phyloP scores from a whole-genome alignment of 2,888 invertebrate species.

The Piscicola geometra region DNA sequence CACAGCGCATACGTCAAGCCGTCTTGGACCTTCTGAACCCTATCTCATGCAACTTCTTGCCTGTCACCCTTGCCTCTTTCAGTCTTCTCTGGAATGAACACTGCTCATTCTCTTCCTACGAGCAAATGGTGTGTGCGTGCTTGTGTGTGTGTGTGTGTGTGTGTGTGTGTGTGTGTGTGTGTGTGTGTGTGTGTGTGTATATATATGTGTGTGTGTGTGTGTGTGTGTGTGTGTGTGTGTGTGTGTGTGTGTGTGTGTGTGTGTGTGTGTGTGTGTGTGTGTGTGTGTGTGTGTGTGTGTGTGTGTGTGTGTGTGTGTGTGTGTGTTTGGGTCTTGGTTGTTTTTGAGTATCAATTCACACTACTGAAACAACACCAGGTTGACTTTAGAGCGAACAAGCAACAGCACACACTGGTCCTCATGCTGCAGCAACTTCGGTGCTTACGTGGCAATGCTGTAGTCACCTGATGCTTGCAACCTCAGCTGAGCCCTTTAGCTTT shows the following conservation, averaged over 20 bases:
- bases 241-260: constrained; percentile 15
- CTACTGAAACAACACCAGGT: constrained; percentile 8
- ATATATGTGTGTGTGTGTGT: constrained; percentile 9
- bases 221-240: constrained; percentile 9
- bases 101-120: constrained; percentile 7
- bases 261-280: constrained; percentile 15
- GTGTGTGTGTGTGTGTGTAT: constrained; percentile 9
- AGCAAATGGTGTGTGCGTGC: constrained; percentile 22
- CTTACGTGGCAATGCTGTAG: too few relatives aligned
- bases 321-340: constrained; percentile 16
- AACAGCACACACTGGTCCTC: neutral
- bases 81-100: constrained; percentile 73
- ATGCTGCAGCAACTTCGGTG: neutral
- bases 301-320: constrained; percentile 7
- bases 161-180: constrained; percentile 19
- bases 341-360: too few relatives aligned
- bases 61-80: constrained; percentile 74
- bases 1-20: constrained; percentile 69
- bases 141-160: constrained; percentile 12
- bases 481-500: too few relatives aligned
- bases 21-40: constrained; percentile 77
- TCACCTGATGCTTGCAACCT: too few relatives aligned
- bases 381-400: neutral
- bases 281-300: constrained; percentile 6
- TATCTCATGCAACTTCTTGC: constrained; percentile 73